Conservation (phyloP, 2,113 vertebrate species). For the Poecilia latipinna region DNA sequence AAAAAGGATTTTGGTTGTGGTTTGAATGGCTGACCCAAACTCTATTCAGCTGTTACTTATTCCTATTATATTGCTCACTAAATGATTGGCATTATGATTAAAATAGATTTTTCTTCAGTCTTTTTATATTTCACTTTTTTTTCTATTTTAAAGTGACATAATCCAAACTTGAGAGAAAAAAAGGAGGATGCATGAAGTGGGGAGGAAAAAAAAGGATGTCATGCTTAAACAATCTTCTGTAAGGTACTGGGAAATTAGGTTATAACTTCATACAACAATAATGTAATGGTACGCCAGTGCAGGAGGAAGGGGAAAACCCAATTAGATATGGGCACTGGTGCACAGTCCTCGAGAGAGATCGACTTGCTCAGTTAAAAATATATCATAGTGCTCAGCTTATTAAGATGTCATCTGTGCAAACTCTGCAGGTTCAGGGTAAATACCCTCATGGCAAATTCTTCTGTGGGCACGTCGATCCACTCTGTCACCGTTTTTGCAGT, state of each 20-base stretch:
- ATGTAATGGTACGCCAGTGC: constrained; percentile 48
- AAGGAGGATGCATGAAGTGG: not conserved
- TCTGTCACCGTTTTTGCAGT: constrained; percentile 71
- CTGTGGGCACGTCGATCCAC: constrained; percentile 64
- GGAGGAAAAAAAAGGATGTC: constrained; percentile 9
- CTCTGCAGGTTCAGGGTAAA: constrained; percentile 74
- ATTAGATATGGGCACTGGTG: constrained; percentile 73
- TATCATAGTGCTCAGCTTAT: constrained; percentile 72
- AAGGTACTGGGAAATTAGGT: constrained; percentile 38
- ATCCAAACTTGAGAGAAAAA: not conserved
- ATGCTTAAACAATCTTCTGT: constrained; percentile 43
- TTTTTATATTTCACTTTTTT: not conserved
- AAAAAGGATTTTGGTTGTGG: not conserved
- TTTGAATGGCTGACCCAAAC: not conserved
- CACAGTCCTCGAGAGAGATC: constrained; percentile 55
- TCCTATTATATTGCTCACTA: not conserved
- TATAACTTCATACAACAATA: constrained; percentile 57
- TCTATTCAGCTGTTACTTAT: not conserved
- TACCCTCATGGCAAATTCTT: constrained; percentile 67
- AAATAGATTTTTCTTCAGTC: not conserved
- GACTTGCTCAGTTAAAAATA: constrained; percentile 65
- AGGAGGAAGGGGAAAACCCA: constrained; percentile 61
- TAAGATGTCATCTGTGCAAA: constrained; percentile 79
- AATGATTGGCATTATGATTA: not conserved
- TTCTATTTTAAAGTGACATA: not conserved